phyloP scores from a whole-genome alignment of 2,888 invertebrate species.

The Ichneumoninae sp. region DNA sequence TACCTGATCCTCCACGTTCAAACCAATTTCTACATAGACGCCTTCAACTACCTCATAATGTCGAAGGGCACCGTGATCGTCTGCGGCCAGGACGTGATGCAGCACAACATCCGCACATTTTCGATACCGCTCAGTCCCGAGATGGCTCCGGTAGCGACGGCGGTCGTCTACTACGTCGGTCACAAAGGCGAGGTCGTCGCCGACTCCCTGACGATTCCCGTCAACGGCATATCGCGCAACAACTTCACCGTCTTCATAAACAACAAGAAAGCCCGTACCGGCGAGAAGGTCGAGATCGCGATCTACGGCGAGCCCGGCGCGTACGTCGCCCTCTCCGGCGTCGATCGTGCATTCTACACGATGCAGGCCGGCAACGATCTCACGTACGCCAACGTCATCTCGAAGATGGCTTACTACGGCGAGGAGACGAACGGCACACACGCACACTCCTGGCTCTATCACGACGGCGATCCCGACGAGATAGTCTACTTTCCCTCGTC shows the following conservation, averaged over 20 bases:
- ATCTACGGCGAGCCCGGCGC: conserved; percentile 97
- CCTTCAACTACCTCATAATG: conserved; percentile 95
- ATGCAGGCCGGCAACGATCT: conserved; percentile 97
- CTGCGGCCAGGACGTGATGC: conserved; percentile 93
- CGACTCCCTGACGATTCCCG: conserved; percentile 98
- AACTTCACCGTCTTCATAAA: conserved; percentile 95
- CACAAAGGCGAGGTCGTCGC: conserved; percentile 94
- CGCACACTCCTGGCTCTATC: conserved; percentile 93
- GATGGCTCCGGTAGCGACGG: conserved; percentile 96
- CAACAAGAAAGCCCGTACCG: conserved; percentile 96
- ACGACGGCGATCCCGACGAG: conserved; percentile 93
- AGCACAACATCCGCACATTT: conserved; percentile 91
- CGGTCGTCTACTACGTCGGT: conserved; percentile 94
- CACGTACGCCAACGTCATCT: conserved; percentile 93
- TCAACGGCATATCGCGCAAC: conserved; percentile 97
- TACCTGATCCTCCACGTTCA: conserved; percentile 97
- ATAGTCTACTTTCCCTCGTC: conserved; percentile 95
- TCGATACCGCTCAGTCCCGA: conserved; percentile 93
- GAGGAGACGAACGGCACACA: conserved; percentile 95
- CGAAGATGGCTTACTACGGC: conserved; percentile 95
- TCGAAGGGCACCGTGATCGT: conserved; percentile 96
- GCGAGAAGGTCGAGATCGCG: conserved; percentile 96
- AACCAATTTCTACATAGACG: conserved; percentile 95
- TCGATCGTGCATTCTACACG: conserved; percentile 94
- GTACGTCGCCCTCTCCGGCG: conserved; percentile 95